Base-by-base conservation (phyloP, 1,140 invertebrate species). In the Aradophagus sp. region DNA sequence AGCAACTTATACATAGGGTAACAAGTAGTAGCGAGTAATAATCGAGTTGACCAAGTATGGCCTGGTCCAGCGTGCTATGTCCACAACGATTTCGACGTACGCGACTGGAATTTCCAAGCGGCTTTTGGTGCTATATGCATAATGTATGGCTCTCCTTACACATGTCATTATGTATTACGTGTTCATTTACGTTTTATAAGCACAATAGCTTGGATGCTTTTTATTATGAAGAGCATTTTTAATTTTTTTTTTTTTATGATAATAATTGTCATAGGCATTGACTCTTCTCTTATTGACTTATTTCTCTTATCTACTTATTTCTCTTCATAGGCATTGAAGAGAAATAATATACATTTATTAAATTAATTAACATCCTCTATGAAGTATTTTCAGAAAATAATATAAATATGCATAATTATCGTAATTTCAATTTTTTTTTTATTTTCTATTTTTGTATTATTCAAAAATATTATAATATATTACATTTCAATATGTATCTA, bases 11-110 rank as follows among this genome's bases (percentile, higher is more conserved):
- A 58, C 20, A 56, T 10, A 52, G 58, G 59, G 23, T 70, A 70
- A 58, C 67, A 58, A 70, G 58, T 58, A 70, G 67, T 53, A 63
- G 52, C 58, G 67, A 70, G 52, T 58, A 70, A 70, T 70, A 70
- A 70, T 63, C 58, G 58, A 70, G 52, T 70, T 58, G 52, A 56
- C 58, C 58, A 58, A 70, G 58, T 63, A 58, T 58, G 52, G 67
- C 67, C 36, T 42, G 56, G 66, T 48, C 66, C 56, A 56, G 66
- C 44, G 42, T 55, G 34, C 32, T 36, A 61, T 41, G 58, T 63
- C 67, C 67, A 58, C 67, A 63, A 59, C 67, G 67, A 70, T 70
- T 70, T 70, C 52, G 45, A 63, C 34, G 44, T 70, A 58, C 58
- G 67, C 58, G 67, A 52, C 67, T 63, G 58, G 67, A 70, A 70